Percentiles rank a stretch among this genome's conserved stretches.
Conservation (phyloP, 1,140 invertebrate genomes). For the Holcopasites calliopsidis region DNA sequence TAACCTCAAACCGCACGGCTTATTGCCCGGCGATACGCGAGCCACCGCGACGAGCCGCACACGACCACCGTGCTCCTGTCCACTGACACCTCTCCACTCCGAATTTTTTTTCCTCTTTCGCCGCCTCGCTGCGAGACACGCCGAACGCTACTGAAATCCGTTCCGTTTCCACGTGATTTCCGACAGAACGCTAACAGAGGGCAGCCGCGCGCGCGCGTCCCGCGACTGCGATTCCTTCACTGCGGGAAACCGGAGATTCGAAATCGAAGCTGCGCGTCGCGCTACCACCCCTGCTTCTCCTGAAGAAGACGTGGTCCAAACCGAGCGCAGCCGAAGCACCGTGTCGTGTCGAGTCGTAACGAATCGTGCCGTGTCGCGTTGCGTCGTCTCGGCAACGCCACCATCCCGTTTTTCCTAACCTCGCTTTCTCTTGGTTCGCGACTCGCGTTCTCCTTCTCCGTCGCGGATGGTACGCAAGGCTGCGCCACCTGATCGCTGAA, state of each 20-base stretch:
- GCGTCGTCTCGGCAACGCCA: slow-evolving; percentile 1
- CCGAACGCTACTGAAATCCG: slow-evolving; percentile 8
- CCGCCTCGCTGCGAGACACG: background rate
- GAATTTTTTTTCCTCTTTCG: background rate
- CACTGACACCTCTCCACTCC: background rate
- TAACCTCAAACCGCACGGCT: slow-evolving; percentile 45
- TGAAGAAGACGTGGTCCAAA: slow-evolving; percentile 2
- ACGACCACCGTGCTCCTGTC: slow-evolving; percentile 7
- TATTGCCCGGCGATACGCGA: background rate
- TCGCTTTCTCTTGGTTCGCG: background rate
- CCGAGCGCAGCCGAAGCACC: slow-evolving; percentile 26
- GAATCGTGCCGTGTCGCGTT: background rate
- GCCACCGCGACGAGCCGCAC: slow-evolving; percentile 4
- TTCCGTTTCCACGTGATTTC: slow-evolving; percentile 46
- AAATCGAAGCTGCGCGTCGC: slow-evolving; percentile 33
- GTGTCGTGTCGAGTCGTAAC: slow-evolving; percentile 4
- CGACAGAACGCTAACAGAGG: slow-evolving; percentile 36
- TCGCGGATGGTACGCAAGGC: background rate
- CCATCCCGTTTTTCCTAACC: slow-evolving; percentile 16
- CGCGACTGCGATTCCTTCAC: slow-evolving; percentile 49
- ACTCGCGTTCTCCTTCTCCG: background rate
- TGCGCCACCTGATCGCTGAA: too few species aligned
- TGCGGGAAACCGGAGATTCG: slow-evolving; percentile 45
- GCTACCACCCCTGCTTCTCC: slow-evolving; percentile 2
- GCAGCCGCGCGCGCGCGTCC: slow-evolving; percentile 42